Conservation (phyloP, 2,888 invertebrate genomes). For the Diadegma fenestrale region DNA sequence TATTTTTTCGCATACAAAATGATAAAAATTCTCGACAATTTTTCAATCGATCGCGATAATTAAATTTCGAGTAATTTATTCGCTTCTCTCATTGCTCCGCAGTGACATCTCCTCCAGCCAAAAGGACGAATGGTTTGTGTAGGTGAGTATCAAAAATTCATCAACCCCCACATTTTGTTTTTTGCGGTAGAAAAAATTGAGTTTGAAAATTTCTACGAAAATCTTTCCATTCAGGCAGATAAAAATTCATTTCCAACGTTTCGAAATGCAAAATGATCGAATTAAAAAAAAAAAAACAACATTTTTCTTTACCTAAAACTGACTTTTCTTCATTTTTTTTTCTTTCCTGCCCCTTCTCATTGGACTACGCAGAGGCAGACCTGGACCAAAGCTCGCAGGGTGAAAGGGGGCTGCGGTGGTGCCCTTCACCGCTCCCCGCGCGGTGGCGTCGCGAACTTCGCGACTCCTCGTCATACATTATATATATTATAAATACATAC, state of each 20-base stretch:
- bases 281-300: background rate
- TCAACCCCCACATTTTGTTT: background rate
- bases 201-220: background rate
- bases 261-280: background rate
- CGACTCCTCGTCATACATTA: slow-evolving; percentile 65
- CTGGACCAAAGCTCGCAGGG: slow-evolving; percentile 88
- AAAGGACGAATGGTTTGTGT: slow-evolving; percentile 97
- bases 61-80: background rate
- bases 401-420: slow-evolving; percentile 84
- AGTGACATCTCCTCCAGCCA: slow-evolving; percentile 87
- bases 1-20: background rate
- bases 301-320: background rate
- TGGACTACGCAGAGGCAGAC: slow-evolving; percentile 85
- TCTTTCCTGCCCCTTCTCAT: slow-evolving; percentile 31
- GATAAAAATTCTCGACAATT: background rate
- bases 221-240: background rate
- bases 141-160: slow-evolving; percentile 84
- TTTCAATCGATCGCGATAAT: background rate
- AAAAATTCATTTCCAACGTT: background rate
- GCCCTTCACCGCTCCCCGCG: slow-evolving; percentile 82
- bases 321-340: slow-evolving; percentile 18
- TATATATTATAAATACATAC: slow-evolving; percentile 57
- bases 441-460: slow-evolving; percentile 65
- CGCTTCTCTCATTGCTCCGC: slow-evolving; percentile 71
- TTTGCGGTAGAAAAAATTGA: background rate